Evolutionary conservation across 2,113 vertebrate species (phyloP).

Genomic region (Pseudopipra pipra): DNA sequence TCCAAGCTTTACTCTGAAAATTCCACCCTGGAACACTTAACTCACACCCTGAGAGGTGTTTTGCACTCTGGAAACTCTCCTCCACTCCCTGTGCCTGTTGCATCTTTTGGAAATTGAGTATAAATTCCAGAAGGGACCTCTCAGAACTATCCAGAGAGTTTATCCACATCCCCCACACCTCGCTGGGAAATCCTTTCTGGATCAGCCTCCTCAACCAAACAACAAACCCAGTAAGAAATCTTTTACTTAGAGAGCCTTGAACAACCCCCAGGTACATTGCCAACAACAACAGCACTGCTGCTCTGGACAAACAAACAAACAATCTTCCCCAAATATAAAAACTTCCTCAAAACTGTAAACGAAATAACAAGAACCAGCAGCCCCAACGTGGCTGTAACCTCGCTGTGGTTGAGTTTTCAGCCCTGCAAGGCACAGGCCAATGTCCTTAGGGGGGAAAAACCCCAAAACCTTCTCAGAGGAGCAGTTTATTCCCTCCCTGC

Average conservation of each 20-base stretch:
- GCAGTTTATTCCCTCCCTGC: neutral
- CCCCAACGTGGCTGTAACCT: neutral
- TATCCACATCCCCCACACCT: neutral
- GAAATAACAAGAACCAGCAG: neutral
- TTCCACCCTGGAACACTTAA: accelerated
- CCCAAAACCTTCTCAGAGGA: neutral
- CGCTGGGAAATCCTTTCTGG: neutral
- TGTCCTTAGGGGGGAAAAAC: accelerated
- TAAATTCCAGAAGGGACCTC: neutral
- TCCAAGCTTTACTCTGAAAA: neutral
- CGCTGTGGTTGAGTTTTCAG: neutral
- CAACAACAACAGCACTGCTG: neutral
- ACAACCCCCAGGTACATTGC: neutral
- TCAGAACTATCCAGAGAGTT: neutral
- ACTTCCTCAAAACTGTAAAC: neutral
- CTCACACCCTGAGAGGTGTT: neutral
- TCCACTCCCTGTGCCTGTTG: neutral
- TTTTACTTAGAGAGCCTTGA: neutral
- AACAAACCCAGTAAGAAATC: neutral
- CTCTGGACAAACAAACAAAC: neutral
- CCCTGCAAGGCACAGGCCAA: neutral
- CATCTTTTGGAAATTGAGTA: neutral
- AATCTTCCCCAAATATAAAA: too few relatives aligned
- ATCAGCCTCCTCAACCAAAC: neutral
- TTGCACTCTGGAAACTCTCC: neutral